Evolutionary conservation across 1,140 invertebrate genomes (phyloP), one percentile per base, ranked within the genome.

Genomic region (Charaxes varanes): DNA sequence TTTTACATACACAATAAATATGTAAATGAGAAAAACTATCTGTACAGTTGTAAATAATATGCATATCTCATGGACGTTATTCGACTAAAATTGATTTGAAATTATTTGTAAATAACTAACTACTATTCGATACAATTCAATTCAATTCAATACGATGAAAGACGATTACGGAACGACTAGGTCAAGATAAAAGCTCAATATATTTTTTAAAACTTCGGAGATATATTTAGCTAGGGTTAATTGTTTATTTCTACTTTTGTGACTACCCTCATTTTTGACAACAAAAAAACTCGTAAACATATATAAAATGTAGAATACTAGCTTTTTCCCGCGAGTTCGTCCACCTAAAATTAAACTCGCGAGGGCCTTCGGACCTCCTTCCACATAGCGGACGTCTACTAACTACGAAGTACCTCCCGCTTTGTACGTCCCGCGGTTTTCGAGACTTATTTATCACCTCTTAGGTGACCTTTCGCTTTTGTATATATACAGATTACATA

Each of bases 21-120:
- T 28, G 22, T 22, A 27, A 11, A 40, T n/a, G 19, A 18, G 14
- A 41, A 40, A 34, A 35, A 24, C 38, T 49, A 46, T 43, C 35
- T 53, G 43, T 56, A 53, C 41, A 57, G 44, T 51, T 61, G 49
- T 61, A 61, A 58, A 61, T 61, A 58, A 54, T 51, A 51, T 31
- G 13, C 6, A 15, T 30, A 10, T 43, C 42, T 33, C 51, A 48
- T 61, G 62, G 62, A 64, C 62, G 57, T 56, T 41, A 58, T 48
- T 31, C 27, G 34, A 41, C 41, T 14, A n/a, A 12, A 50, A 53
- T 45, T 44, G 21, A 42, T 38, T 48, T 34, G 22, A 42, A 28
- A 21, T 42, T n/a, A 21, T 27, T 42, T 42, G 27, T 27, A 42
- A n/a, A n/a, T n/a, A n/a, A n/a, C n/a, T n/a, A n/a, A n/a, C n/a